phyloP scores from a whole-genome alignment of 2,797 vertebrate genomes.

The Zalophus californianus region DNA sequence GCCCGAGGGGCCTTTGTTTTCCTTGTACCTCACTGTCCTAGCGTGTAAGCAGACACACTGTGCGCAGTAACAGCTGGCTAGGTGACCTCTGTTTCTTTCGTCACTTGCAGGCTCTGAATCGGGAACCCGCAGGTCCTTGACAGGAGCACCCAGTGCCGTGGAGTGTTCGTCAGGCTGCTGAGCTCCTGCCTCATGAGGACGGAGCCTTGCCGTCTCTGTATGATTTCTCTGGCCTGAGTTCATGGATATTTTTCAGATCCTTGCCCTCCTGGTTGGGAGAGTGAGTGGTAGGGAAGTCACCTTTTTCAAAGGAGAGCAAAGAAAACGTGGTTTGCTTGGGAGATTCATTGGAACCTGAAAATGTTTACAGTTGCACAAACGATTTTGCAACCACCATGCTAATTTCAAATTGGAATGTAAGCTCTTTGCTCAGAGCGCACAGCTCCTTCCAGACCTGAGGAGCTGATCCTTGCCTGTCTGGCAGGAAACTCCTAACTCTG shows the following conservation, averaged over 20 bases:
- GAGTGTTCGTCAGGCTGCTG: fast-evolving
- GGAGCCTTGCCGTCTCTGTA: not conserved
- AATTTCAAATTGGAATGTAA: not conserved
- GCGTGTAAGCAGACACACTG: fast-evolving
- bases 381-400: not conserved
- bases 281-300: not conserved
- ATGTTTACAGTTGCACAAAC: not conserved
- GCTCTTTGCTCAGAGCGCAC: not conserved
- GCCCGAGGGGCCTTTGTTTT: not conserved
- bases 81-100: not conserved
- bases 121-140: not conserved
- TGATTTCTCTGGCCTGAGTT: not conserved
- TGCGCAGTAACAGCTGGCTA: not conserved
- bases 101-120: not conserved
- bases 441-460: not conserved
- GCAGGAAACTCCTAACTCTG: fast-evolving
- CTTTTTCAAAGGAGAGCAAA: not conserved
- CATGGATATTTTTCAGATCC: not conserved
- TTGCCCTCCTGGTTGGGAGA: not conserved
- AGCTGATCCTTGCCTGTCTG: not conserved
- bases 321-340: not conserved
- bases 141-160: not conserved
- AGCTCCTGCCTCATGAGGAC: not conserved
- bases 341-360: not conserved
- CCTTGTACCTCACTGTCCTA: not conserved